Percentiles rank a stretch among this genome's conserved stretches.
Conservation (phyloP, 2,888 invertebrate species). For the Ormyrus rosae region DNA sequence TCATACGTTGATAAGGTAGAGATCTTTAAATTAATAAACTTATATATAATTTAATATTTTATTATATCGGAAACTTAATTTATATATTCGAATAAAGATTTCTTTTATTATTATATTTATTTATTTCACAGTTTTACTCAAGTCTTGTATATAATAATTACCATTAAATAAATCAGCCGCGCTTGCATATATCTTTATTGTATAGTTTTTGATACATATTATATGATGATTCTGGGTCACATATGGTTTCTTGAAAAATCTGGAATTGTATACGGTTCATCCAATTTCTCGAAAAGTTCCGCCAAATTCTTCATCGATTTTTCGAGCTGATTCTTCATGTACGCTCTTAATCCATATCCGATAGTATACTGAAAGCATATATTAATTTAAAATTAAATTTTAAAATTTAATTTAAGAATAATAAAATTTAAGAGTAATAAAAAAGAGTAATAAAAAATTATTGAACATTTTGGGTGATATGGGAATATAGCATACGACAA, state of each 20-base stretch:
- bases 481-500: neutral
- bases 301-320: constrained; percentile 59
- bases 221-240: neutral
- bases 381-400: constrained; percentile 1
- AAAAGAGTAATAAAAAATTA: neutral
- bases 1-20: constrained; percentile 21
- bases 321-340: constrained; percentile 58
- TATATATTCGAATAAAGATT: too few species aligned
- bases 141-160: too few species aligned
- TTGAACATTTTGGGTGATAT: neutral
- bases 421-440: neutral
- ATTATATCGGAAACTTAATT: neutral
- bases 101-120: too few species aligned
- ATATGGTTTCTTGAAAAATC: constrained; percentile 27
- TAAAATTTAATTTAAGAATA: neutral
- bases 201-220: too few species aligned
- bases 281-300: constrained; percentile 57
- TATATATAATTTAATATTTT: neutral
- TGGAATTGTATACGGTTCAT: constrained; percentile 38
- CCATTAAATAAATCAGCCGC: too few species aligned
- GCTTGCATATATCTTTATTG: too few species aligned
- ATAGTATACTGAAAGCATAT: constrained; percentile 62
- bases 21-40: neutral
- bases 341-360: constrained; percentile 59
- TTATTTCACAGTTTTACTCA: too few species aligned